Evolutionary conservation across 2,888 invertebrate genomes (phyloP), one percentile per base, ranked within the genome.

Genomic region (Thyatira batis): DNA sequence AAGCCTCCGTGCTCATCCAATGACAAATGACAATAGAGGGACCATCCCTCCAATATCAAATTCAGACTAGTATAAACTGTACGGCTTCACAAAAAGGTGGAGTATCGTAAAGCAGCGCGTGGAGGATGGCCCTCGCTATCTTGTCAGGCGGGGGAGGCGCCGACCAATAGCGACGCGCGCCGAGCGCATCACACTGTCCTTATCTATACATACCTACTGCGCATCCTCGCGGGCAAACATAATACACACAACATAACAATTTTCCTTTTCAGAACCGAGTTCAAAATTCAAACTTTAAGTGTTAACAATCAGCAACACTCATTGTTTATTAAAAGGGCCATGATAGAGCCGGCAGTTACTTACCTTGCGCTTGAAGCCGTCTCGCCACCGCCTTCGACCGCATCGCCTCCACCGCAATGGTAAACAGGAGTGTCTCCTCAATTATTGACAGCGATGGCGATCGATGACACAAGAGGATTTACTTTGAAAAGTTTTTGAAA

Each of bases 311-410:
- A 17, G 17, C 8, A 6, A 45, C 52, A 60, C 55, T 54, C n/a
- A 53, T 54, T 57, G 25, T 57, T 57, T 45, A 67, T 51, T n/a
- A 50, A 54, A 62, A 44, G 50, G 53, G 51, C 20, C 46, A 52
- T 54, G 50, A 55, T 51, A 65, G 52, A 52, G 60, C 53, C 30
- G 57, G 52, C 53, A 33, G 51, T 46, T 25, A 80, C 93, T 93
- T 85, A 95, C 95, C 95, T 93, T 94, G 94, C 84, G 94, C 93
- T 80, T 94, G 93, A 67, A 95, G 92, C 85, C 93, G 94, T 87
- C 95, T 93, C 73, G 95, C 95, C 71, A 95, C 94, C 77, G 95
- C 94, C 87, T 95, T 95, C 69, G 94, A 94, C 92, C 95, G 94
- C 95, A 95, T 95, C 89, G 93, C 79, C 77, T 78, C 82, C 80